Base-by-base conservation (phyloP, 2,888 invertebrate species). In the Drosophila buzzatii region DNA sequence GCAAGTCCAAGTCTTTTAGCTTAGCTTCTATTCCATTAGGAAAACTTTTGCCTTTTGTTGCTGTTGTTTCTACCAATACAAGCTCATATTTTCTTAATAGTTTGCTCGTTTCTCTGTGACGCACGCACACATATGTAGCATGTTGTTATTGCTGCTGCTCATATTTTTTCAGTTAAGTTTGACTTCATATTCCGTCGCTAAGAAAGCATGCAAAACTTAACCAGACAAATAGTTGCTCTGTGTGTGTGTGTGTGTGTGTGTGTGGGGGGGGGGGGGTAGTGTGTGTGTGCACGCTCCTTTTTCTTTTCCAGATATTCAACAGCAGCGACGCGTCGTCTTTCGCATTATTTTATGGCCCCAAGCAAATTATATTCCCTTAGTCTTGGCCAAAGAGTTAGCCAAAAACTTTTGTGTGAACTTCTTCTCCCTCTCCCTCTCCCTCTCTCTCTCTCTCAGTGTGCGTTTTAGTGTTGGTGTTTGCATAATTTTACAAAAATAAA, bases 271-370 rank as follows among this genome's bases (percentile, higher is more conserved):
- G n/a, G n/a, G n/a, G n/a, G n/a, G n/a, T n/a, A n/a, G 37, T 20
- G 58, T 47, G 18, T 37, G 23, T 27, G 55, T 31, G 55, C 5
- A 18, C 5, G 41, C 16, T 10, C 10, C n/a, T 18, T 35, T 41
- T 49, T 42, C 31, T 18, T 31, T 18, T 31, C 16, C 56, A 55
- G 41, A 35, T 69, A 60, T 75, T 58, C 39, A 49, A 49, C 66
- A 59, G 52, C 76, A 23, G 23, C 42, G 57, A 45, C 66, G 65
- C 42, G 57, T 52, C 66, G 65, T 76, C 67, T 82, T 79, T 79
- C 49, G 82, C 85, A 87, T 85, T 85, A 85, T 85, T 83, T 87
- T 76, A 87, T 85, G 76, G 85, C 88, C 82, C 66, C 57, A 73
- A 82, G 88, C 74, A 75, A 84, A 84, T 85, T 87, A 84, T 87